Percentiles rank a stretch among this genome's conserved stretches.
These are phyloP conservation scores for Corynorhinus townsendii DNA, from an alignment of 2,113 vertebrate species.

Conservation along the genomic window DNA sequence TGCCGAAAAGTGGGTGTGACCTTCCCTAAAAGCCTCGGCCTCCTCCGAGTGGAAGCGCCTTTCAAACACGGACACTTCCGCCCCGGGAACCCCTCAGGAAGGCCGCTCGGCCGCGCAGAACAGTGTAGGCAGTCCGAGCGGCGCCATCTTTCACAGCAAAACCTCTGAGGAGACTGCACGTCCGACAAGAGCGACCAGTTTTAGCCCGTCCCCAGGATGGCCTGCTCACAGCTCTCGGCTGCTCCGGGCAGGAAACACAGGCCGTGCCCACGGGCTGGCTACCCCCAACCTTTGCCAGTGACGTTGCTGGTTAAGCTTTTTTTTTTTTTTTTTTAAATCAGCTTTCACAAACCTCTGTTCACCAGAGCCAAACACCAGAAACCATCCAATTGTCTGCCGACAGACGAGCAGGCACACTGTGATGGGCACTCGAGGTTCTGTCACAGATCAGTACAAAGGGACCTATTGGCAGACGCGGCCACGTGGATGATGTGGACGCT, in stretches of 20 bases:
- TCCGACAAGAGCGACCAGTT: neutral
- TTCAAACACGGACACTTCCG: neutral
- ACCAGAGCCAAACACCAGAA: neutral
- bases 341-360: neutral
- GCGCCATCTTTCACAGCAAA: neutral
- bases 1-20: neutral
- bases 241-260: neutral
- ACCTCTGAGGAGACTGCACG: neutral
- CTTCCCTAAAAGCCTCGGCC: neutral
- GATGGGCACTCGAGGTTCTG: accelerated
- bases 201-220: neutral
- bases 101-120: too few relatives aligned
- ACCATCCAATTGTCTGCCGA: neutral
- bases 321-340: neutral
- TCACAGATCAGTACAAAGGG: neutral
- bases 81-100: neutral
- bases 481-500: accelerated
- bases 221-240: neutral
- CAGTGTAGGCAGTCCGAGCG: neutral
- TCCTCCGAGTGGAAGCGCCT: neutral
- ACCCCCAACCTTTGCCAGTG: neutral
- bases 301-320: neutral
- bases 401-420: neutral
- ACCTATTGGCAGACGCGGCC: accelerated
- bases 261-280: accelerated